These are phyloP conservation scores for Brienomyrus longianalis DNA, from an alignment of 2,113 vertebrate species.

Conservation along the genomic window DNA sequence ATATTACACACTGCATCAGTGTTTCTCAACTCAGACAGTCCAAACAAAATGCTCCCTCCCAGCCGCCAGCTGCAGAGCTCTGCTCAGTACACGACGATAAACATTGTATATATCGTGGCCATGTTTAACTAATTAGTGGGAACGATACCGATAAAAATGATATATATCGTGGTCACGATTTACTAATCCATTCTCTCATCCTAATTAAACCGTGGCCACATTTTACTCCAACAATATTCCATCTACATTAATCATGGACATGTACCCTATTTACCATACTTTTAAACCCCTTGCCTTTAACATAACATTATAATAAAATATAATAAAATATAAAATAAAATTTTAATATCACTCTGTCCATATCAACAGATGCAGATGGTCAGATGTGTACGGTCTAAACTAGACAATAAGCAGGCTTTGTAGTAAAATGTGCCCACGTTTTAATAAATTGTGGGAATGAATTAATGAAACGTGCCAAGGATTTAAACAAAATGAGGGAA, in stretches of 20 bases:
- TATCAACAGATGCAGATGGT: background rate
- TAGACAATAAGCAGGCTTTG: no score
- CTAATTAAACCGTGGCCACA: background rate
- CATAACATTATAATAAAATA: background rate
- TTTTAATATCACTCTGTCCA: background rate
- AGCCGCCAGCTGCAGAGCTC: background rate
- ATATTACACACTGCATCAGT: no score
- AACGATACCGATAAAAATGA: background rate
- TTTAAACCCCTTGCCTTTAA: background rate
- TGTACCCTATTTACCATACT: background rate
- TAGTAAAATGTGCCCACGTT: no score
- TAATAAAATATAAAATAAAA: background rate
- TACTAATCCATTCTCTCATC: background rate
- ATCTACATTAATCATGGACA: background rate
- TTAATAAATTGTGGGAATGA: no score
- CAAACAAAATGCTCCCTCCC: background rate
- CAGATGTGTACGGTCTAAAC: background rate
- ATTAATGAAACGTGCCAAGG: no score
- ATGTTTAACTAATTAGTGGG: background rate
- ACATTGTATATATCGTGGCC: background rate
- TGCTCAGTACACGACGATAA: background rate
- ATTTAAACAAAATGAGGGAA: no score
- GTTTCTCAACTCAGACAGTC: background rate
- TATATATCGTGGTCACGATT: background rate
- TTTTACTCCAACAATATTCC: background rate